Evolutionary conservation across 2,113 vertebrate species (phyloP).

Genomic region (Crypturellus undulatus): DNA sequence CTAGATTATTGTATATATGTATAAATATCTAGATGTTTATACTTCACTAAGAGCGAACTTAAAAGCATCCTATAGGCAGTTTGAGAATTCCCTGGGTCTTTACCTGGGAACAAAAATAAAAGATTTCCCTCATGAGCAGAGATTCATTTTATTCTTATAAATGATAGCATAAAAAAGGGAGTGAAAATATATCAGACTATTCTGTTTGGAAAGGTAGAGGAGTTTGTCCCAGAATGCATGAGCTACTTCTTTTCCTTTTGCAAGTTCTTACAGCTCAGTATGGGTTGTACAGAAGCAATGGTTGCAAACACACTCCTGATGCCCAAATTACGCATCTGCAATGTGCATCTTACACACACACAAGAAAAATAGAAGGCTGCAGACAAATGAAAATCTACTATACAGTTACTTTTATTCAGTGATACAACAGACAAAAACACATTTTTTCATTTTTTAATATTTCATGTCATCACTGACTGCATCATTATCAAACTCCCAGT

Average conservation of each 20-base stretch:
- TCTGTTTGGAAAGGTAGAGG: background rate
- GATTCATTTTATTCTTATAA: background rate
- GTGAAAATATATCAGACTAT: accelerated
- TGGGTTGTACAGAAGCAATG: background rate
- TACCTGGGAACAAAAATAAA: background rate
- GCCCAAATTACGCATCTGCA: background rate
- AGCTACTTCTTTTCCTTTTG: background rate
- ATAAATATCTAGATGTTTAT: background rate
- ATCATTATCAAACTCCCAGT: background rate
- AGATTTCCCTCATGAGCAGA: background rate
- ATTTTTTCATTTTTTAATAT: background rate
- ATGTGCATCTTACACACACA: background rate
- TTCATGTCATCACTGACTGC: background rate
- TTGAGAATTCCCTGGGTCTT: background rate
- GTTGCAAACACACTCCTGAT: background rate
- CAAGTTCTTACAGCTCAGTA: background rate
- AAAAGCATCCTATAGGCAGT: background rate
- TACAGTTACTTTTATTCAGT: background rate
- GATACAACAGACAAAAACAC: background rate
- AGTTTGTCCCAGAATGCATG: background rate
- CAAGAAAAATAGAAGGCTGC: background rate
- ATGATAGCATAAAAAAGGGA: background rate
- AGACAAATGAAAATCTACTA: background rate
- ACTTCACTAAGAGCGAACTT: background rate
- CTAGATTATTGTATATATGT: background rate